Percentiles rank a stretch among this genome's conserved stretches.
Evolutionary conservation across 2,113 vertebrate genomes (phyloP).

Genomic region (Myiopsitta monachus): DNA sequence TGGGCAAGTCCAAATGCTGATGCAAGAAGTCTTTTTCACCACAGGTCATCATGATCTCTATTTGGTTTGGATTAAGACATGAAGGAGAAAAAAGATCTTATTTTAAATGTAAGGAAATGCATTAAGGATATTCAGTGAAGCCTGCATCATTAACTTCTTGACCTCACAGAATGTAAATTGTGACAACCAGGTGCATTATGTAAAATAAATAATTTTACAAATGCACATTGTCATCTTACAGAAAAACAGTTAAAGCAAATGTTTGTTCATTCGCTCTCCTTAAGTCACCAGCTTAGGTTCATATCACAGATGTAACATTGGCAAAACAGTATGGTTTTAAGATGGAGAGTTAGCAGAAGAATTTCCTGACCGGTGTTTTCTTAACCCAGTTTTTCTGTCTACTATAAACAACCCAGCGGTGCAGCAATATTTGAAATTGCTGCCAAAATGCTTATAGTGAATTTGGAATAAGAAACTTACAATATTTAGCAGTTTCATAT

Average conservation of each 20-base stretch:
- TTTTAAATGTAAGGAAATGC: not conserved
- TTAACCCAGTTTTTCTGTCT: constrained; percentile 55
- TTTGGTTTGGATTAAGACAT: constrained; percentile 35
- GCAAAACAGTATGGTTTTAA: constrained; percentile 4
- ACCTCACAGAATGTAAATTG: not conserved
- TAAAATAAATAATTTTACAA: constrained; percentile 28
- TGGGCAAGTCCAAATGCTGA: not conserved
- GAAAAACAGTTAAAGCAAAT: constrained; percentile 8
- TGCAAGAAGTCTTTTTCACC: constrained; percentile 10
- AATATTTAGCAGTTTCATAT: constrained; percentile 27
- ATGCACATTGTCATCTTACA: not conserved
- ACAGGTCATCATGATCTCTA: not conserved
- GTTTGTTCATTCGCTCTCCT: not conserved
- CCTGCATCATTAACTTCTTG: not conserved
- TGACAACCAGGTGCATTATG: not conserved
- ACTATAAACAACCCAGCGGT: constrained; percentile 6
- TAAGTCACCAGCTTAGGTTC: not conserved
- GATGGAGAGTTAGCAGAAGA: constrained; percentile 49
- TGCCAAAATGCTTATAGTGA: constrained; percentile 57
- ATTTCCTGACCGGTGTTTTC: constrained; percentile 55
- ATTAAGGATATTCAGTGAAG: not conserved
- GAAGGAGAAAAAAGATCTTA: not conserved
- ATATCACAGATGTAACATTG: constrained; percentile 16
- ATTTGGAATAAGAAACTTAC: constrained; percentile 26
- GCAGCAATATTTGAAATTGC: constrained; percentile 11